These are phyloP conservation scores for Semnornis frantzii DNA, from an alignment of 2,113 vertebrate genomes.

Conservation along the genomic window DNA sequence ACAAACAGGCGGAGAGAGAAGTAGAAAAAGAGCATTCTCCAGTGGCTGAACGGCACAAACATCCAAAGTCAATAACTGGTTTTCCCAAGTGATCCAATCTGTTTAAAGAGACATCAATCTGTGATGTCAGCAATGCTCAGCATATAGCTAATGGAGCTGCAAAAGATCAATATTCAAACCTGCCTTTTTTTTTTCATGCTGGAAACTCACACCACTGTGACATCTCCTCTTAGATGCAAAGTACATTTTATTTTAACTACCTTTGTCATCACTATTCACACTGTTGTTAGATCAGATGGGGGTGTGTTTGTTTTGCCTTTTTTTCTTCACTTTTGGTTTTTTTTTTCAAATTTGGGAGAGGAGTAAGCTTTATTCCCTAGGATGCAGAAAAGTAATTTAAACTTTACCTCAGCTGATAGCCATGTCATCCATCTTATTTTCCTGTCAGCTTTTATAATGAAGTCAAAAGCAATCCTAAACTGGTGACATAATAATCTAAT, in stretches of 20 bases:
- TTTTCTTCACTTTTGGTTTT: not conserved
- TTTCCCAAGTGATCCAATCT: slow-evolving; percentile 82
- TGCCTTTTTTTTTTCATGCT: slow-evolving; percentile 56
- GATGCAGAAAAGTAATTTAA: not conserved
- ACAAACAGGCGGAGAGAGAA: not conserved
- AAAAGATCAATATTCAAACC: slow-evolving; percentile 86
- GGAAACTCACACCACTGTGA: not conserved
- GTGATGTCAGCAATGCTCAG: slow-evolving; percentile 78
- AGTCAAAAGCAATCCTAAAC: slow-evolving; percentile 9
- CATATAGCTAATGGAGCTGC: slow-evolving; percentile 87
- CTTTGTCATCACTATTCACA: not conserved
- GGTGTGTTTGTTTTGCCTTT: not conserved
- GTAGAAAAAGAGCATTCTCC: slow-evolving; percentile 62
- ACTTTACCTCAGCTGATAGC: slow-evolving; percentile 4
- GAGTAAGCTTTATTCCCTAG: not conserved
- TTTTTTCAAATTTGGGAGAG: not conserved
- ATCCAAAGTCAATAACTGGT: slow-evolving; percentile 78
- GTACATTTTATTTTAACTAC: not conserved
- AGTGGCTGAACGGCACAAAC: slow-evolving; percentile 73
- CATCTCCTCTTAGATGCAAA: not conserved
- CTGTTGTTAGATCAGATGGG: not conserved
- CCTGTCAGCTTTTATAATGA: slow-evolving; percentile 22
- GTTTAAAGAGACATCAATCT: slow-evolving; percentile 90
- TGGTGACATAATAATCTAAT: slow-evolving; percentile 3
- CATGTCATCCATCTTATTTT: slow-evolving; percentile 31